Evolutionary conservation across 2,113 vertebrate species (phyloP).

Genomic region (Coptodon rendalli): DNA sequence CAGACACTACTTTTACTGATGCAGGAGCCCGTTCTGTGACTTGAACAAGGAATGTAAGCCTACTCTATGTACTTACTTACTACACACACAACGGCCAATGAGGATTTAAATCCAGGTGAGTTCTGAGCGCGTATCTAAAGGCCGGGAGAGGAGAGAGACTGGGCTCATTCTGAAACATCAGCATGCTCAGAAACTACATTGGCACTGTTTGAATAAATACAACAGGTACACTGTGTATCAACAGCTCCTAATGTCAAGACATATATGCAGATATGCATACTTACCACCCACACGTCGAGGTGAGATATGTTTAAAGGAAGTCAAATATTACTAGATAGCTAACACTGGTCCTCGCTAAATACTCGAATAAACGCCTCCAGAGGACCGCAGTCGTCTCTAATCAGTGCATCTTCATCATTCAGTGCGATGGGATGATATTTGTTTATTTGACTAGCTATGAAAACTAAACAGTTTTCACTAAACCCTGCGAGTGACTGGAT

Average conservation of each 20-base stretch:
- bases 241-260: neutral
- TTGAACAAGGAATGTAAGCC: neutral
- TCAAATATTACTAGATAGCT: neutral
- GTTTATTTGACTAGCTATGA: neutral
- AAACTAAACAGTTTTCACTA: neutral
- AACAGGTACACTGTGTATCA: slow-evolving; percentile 25
- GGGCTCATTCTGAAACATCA: slow-evolving; percentile 22
- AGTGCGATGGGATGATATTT: neutral
- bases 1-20: slow-evolving; percentile 21
- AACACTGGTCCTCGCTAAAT: neutral
- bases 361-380: neutral
- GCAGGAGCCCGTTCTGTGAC: slow-evolving; percentile 2
- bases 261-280: neutral
- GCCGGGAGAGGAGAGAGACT: neutral
- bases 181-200: slow-evolving; percentile 36
- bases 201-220: slow-evolving; percentile 40
- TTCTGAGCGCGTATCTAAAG: slow-evolving; percentile 23
- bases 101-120: slow-evolving; percentile 1
- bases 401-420: neutral
- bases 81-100: slow-evolving; percentile 13
- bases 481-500: slow-evolving; percentile 22
- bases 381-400: neutral
- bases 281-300: neutral
- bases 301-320: neutral
- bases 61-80: slow-evolving; percentile 19